Conservation (phyloP, 2,113 vertebrate genomes). For the Erinaceus europaeus region DNA sequence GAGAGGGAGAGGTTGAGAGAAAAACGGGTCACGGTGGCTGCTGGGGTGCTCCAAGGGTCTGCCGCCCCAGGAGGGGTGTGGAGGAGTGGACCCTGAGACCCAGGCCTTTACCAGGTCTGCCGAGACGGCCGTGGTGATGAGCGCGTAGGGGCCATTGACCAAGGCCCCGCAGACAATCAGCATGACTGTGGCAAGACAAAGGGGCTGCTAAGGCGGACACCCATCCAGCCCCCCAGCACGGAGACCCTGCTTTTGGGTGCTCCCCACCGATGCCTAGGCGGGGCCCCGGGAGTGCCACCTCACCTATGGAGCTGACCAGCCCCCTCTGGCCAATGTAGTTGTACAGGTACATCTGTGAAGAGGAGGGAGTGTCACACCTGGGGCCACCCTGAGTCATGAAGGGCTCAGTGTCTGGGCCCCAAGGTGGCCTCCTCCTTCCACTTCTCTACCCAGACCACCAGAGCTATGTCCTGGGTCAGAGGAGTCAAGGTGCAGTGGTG, state of each 20-base stretch:
- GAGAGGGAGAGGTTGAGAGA: not conserved
- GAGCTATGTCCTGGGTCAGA: no score
- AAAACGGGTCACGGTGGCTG: no score
- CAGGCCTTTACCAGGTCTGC: slow-evolving; percentile 91
- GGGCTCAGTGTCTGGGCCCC: no score
- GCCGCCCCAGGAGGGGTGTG: no score
- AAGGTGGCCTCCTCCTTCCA: no score
- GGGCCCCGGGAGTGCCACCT: not conserved
- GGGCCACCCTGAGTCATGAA: no score
- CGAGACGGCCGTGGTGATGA: slow-evolving; percentile 96
- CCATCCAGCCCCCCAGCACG: no score
- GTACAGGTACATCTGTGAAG: slow-evolving; percentile 91
- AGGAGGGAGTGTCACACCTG: accelerated
- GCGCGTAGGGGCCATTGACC: slow-evolving; percentile 95
- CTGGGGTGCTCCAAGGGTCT: no score
- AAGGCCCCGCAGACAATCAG: slow-evolving; percentile 92
- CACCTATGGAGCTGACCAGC: slow-evolving; percentile 89
- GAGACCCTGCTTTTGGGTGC: not conserved
- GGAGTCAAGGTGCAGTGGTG: no score
- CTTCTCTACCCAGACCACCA: no score
- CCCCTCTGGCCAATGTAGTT: slow-evolving; percentile 90
- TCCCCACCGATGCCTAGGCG: not conserved
- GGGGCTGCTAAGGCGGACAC: no score
- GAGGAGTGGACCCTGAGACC: not conserved
- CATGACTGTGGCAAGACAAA: slow-evolving; percentile 84